A percentile compares a stretch with the other conserved stretches of the same genome.
phyloP scores from a whole-genome alignment of 2,797 vertebrate species.

The Carapus acus region DNA sequence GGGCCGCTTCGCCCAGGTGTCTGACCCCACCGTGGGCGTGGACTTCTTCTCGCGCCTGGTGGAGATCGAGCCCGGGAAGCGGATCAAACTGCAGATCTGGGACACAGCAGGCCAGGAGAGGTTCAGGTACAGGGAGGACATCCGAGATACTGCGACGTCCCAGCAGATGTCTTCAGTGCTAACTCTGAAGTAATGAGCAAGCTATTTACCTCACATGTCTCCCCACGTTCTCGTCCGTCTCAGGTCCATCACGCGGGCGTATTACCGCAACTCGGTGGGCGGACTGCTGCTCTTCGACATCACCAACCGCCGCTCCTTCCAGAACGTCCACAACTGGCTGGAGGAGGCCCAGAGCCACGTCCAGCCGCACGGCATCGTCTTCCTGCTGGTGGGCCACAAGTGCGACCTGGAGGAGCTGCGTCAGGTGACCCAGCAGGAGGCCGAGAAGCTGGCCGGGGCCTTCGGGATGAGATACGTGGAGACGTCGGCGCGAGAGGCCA shows the following conservation, averaged over 20 bases:
- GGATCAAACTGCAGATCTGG: slow-evolving; percentile 94
- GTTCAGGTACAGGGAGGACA: slow-evolving; percentile 73
- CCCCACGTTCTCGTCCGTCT: background rate
- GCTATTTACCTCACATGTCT: too few species aligned
- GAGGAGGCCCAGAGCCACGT: slow-evolving; percentile 92
- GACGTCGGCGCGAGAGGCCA: slow-evolving; percentile 84
- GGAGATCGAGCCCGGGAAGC: slow-evolving; percentile 91
- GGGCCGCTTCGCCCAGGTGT: slow-evolving; percentile 90
- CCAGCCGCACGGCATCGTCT: slow-evolving; percentile 90
- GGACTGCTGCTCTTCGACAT: slow-evolving; percentile 95
- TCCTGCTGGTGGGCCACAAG: slow-evolving; percentile 91
- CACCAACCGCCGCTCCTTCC: slow-evolving; percentile 91
- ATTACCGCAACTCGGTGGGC: slow-evolving; percentile 94
- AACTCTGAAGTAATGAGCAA: too few species aligned
- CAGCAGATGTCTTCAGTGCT: too few species aligned
- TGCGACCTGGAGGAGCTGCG: slow-evolving; percentile 89
- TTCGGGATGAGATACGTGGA: slow-evolving; percentile 88
- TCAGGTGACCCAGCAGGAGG: slow-evolving; percentile 82
- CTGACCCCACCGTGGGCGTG: slow-evolving; percentile 92
- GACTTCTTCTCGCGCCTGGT: slow-evolving; percentile 95
- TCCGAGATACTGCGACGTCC: too few species aligned
- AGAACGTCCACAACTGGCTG: slow-evolving; percentile 92
- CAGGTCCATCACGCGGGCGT: slow-evolving; percentile 86
- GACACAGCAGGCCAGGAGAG: slow-evolving; percentile 88
- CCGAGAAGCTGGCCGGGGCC: slow-evolving; percentile 83